phyloP scores from a whole-genome alignment of 2,797 vertebrate genomes.

The Lindbergichthys nudifrons region DNA sequence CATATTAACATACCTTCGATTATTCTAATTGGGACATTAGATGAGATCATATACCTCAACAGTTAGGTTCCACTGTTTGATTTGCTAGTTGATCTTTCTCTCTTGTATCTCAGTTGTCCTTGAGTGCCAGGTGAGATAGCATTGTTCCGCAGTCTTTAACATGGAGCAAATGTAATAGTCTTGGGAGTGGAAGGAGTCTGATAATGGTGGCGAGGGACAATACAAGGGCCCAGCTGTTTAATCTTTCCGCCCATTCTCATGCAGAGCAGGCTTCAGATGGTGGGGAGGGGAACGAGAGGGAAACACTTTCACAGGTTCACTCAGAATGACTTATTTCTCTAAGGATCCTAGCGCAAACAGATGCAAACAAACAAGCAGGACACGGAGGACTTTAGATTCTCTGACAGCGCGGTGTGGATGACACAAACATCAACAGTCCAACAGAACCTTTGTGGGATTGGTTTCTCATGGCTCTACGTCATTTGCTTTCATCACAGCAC shows the following conservation, averaged over 20 bases:
- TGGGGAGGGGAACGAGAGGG: constrained; percentile 19
- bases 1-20: constrained; percentile 1
- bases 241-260: constrained; percentile 67
- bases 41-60: constrained; percentile 1
- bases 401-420: constrained; percentile 10
- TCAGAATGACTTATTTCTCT: constrained; percentile 70
- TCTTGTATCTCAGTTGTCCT: constrained; percentile 48
- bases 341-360: constrained; percentile 47
- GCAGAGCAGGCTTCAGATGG: constrained; percentile 64
- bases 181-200: constrained; percentile 31
- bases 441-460: constrained; percentile 19
- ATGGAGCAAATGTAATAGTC: constrained; percentile 43
- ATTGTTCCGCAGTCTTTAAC: constrained; percentile 45
- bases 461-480: background rate
- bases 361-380: constrained; percentile 62
- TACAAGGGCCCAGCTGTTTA: constrained; percentile 72
- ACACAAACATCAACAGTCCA: constrained; percentile 25
- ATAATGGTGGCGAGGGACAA: constrained; percentile 51
- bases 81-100: constrained; percentile 42
- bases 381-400: constrained; percentile 51
- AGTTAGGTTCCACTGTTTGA: constrained; percentile 4
- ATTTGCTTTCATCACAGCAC: constrained; percentile 2
- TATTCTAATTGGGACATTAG: background rate
- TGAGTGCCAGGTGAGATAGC: constrained; percentile 39
- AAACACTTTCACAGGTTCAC: constrained; percentile 51